Conservation (phyloP, 2,113 vertebrate species). For the Cyprinus carpio region DNA sequence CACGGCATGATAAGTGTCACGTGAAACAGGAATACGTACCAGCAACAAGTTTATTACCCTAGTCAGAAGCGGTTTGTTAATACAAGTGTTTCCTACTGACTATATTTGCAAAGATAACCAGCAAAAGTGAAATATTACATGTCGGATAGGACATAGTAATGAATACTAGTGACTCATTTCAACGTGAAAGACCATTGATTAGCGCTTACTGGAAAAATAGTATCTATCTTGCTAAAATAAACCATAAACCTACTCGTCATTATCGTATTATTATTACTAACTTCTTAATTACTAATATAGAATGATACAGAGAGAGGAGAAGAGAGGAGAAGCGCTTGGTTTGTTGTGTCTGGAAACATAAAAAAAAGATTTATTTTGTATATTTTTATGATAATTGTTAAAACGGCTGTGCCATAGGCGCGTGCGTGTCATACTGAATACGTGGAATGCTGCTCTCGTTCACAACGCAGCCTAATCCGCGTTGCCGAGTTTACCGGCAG, state of each 20-base stretch:
- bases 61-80: neutral
- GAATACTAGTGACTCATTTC: neutral
- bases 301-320: too few species aligned
- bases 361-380: too few species aligned
- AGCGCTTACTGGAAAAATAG: neutral
- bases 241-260: neutral
- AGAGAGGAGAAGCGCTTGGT: too few species aligned
- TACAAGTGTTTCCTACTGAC: neutral
- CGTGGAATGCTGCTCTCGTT: neutral
- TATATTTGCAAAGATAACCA: neutral
- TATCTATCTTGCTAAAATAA: neutral
- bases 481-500: neutral
- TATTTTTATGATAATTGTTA: neutral
- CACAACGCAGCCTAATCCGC: neutral
- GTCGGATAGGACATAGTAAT: neutral
- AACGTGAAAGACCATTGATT: neutral
- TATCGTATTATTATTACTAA: too few species aligned
- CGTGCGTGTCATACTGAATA: neutral
- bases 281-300: too few species aligned
- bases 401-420: neutral
- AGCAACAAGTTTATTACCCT: neutral
- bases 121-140: neutral
- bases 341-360: neutral
- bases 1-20: neutral
- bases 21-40: neutral